These are phyloP conservation scores for Agrilus biguttatus DNA, from an alignment of 2,888 invertebrate genomes.

Conservation along the genomic window DNA sequence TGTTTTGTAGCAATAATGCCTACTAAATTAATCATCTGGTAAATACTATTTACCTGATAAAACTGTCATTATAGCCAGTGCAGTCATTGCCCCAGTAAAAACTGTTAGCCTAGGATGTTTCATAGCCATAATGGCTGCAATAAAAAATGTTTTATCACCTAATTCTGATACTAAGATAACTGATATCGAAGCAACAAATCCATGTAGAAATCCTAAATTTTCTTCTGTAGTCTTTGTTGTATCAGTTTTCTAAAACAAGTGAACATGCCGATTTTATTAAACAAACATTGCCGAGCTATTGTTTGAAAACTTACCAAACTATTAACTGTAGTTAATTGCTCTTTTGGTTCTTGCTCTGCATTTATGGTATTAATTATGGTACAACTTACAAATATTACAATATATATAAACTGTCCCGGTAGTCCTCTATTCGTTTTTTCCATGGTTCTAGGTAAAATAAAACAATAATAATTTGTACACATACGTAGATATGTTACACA, in stretches of 20 bases:
- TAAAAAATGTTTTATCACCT: slow-evolving; percentile 99
- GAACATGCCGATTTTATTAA: too few species aligned
- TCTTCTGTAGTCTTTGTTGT: slow-evolving; percentile 12
- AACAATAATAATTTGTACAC: too few species aligned
- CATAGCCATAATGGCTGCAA: slow-evolving; percentile 99
- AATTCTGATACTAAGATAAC: slow-evolving; percentile 96
- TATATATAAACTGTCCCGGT: too few species aligned
- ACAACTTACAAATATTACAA: not conserved
- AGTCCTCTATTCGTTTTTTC: not conserved
- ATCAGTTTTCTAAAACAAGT: slow-evolving; percentile 7
- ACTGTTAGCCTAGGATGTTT: slow-evolving; percentile 85
- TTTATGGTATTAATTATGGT: not conserved
- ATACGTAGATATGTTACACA: too few species aligned
- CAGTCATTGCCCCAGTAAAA: slow-evolving; percentile 84
- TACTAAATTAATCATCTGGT: not conserved
- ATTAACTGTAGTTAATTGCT: too few species aligned
- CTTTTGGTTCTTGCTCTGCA: not conserved
- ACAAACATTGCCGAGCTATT: too few species aligned
- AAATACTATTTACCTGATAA: slow-evolving; percentile 51
- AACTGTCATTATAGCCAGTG: slow-evolving; percentile 85
- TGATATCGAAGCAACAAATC: slow-evolving; percentile 86
- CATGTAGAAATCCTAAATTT: slow-evolving; percentile 75
- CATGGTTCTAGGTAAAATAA: not conserved
- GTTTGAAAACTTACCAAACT: too few species aligned
- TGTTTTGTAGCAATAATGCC: not conserved